Conservation (phyloP, 1,140 invertebrate genomes). For the Heliconius nattereri region DNA sequence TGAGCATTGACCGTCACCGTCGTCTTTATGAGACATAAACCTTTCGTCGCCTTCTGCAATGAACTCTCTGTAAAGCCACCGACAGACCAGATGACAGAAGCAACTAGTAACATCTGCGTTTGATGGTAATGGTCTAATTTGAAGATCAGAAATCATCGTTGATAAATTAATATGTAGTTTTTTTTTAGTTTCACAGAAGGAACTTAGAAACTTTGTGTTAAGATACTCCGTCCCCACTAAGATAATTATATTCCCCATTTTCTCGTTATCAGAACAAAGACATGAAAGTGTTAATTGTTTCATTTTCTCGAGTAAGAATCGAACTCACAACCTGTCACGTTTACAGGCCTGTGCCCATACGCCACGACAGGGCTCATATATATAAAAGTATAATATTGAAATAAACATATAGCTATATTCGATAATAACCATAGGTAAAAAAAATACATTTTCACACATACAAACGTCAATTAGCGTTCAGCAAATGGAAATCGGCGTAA, state of each 20-base stretch:
- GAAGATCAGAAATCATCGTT: neutral
- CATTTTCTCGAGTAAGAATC: too few relatives aligned
- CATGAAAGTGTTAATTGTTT: too few relatives aligned
- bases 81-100: conserved; percentile 28
- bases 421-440: neutral
- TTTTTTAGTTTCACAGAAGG: too few relatives aligned
- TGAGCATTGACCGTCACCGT: conserved; percentile 21
- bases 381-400: too few relatives aligned
- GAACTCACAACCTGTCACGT: too few relatives aligned
- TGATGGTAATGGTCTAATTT: neutral
- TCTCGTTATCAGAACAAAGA: too few relatives aligned
- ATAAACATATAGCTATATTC: too few relatives aligned
- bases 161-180: neutral
- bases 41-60: conserved; percentile 59
- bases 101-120: neutral
- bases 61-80: conserved; percentile 54
- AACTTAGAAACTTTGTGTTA: too few relatives aligned
- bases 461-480: neutral
- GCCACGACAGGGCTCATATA: too few relatives aligned
- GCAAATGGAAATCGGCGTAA: neutral
- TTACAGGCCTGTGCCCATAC: too few relatives aligned
- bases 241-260: too few relatives aligned
- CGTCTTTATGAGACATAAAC: conserved; percentile 60
- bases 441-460: neutral
- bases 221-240: too few relatives aligned